Evolutionary conservation across 2,797 vertebrate genomes (phyloP).

Genomic region (Lagocephalus sceleratus): DNA sequence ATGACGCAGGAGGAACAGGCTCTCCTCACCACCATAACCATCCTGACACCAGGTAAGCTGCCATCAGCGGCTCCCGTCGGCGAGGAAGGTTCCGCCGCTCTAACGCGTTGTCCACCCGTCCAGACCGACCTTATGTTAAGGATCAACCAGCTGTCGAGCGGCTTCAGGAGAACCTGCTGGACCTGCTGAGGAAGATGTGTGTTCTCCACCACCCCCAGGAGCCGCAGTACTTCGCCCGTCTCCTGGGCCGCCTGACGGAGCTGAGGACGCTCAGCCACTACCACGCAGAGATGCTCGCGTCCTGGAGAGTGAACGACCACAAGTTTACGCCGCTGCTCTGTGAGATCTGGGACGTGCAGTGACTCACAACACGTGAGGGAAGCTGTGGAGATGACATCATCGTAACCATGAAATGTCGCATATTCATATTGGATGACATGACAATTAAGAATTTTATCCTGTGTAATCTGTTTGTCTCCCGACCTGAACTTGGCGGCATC

Average conservation of each 20-base stretch:
- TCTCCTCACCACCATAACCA: slow-evolving; percentile 90
- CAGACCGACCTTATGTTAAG: slow-evolving; percentile 92
- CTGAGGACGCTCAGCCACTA: slow-evolving; percentile 94
- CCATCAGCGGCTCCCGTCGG: no score
- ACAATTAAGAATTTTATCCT: slow-evolving; percentile 17
- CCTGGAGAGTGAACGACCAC: slow-evolving; percentile 92
- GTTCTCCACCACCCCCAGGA: slow-evolving; percentile 85
- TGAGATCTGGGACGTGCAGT: slow-evolving; percentile 98
- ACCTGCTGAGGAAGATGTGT: slow-evolving; percentile 88
- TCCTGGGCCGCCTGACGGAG: slow-evolving; percentile 92
- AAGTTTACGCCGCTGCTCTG: slow-evolving; percentile 98
- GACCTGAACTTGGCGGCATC: slow-evolving; percentile 4
- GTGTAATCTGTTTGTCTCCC: slow-evolving; percentile 8
- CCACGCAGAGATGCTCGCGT: slow-evolving; percentile 93
- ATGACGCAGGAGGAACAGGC: slow-evolving; percentile 94
- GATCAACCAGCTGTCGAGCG: slow-evolving; percentile 88
- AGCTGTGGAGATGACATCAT: slow-evolving; percentile 20
- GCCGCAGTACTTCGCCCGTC: slow-evolving; percentile 94
- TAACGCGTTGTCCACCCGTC: background rate
- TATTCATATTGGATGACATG: slow-evolving; percentile 25
- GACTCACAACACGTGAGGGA: slow-evolving; percentile 43
- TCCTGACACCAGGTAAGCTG: slow-evolving; percentile 77
- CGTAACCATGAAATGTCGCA: slow-evolving; percentile 2
- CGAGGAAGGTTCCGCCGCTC: no score
- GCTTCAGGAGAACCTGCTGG: slow-evolving; percentile 90